Conservation (phyloP, 2,797 vertebrate species). For the Catostomus latipinnis region DNA sequence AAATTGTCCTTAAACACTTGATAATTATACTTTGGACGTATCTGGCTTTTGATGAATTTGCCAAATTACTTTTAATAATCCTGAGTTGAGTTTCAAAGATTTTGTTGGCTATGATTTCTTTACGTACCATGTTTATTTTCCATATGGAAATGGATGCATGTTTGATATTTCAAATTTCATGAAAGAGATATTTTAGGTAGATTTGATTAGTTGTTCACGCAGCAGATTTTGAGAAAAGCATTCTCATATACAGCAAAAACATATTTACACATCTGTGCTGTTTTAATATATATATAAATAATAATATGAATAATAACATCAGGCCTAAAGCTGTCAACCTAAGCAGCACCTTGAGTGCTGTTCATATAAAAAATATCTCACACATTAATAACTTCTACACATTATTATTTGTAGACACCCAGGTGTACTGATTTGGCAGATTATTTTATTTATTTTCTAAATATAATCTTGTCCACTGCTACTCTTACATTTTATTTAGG, state of each 20-base stretch:
- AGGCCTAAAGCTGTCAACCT: background rate
- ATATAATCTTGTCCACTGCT: slow-evolving; percentile 23
- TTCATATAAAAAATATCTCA: slow-evolving; percentile 12
- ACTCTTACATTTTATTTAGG: background rate
- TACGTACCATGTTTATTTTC: background rate
- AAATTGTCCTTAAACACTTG: background rate
- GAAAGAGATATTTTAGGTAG: background rate
- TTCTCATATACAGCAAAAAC: background rate
- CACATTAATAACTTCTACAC: background rate
- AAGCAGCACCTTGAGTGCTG: background rate
- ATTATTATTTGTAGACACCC: background rate
- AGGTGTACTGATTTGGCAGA: slow-evolving; percentile 31
- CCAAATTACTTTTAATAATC: no score
- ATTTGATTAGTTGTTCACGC: background rate
- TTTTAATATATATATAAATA: background rate
- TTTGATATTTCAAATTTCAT: background rate
- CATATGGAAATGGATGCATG: background rate
- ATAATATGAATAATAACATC: background rate
- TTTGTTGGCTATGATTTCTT: background rate
- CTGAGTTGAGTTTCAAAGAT: background rate
- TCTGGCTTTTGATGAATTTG: background rate
- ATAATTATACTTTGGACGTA: background rate
- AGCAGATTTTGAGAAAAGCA: background rate
- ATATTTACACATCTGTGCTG: background rate
- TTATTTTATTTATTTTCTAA: slow-evolving; percentile 34